Base-by-base conservation (phyloP, 1,140 invertebrate species). In the Drosophila sechellia region DNA sequence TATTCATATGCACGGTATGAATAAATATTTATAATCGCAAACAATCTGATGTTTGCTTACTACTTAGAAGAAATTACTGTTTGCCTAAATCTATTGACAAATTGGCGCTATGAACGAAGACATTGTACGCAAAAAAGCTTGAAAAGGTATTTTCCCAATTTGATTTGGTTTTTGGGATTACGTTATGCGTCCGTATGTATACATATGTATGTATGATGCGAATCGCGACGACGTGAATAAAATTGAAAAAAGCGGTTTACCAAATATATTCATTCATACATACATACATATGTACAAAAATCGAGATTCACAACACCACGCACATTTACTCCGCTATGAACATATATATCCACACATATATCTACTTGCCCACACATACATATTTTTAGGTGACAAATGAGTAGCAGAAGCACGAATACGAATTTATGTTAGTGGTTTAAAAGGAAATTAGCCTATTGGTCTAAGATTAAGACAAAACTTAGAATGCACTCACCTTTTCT, bases 401-500 rank as follows among this genome's bases (percentile, higher is more conserved):
- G 35, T 65, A 58, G 43, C 31, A 46, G n/a, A 65, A 27, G 25
- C 8, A 59, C 15, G 17, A 53, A 56, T 39, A 8, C 59, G 61
- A 37, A 12, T 34, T 25, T 13, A 34, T 58, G 48, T 58, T 46
- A 43, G 48, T 12, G 10, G 37, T 46, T 42, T 40, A 27, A 43
- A 49, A 22, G 45, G n/a, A 34, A 40, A 35, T 27, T 42, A 61
- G 40, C 34, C 17, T 45, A 27, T 20, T 57, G 20, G 25, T 20
- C 53, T 22, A 13, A 37, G 25, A 15, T 37, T 34, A 35, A 27
- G 72, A 45, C 13, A 37, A 39, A 71, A 49, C 46, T 20, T 39
- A 31, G 25, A n/a, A 39, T 11, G 42, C 13, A 11, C 69, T 71
- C 34, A 72, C 69, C 69, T 72, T 72, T 59, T 69, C 48, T 69